These are phyloP conservation scores for Athene noctua DNA, from an alignment of 2,113 vertebrate species.

Conservation along the genomic window DNA sequence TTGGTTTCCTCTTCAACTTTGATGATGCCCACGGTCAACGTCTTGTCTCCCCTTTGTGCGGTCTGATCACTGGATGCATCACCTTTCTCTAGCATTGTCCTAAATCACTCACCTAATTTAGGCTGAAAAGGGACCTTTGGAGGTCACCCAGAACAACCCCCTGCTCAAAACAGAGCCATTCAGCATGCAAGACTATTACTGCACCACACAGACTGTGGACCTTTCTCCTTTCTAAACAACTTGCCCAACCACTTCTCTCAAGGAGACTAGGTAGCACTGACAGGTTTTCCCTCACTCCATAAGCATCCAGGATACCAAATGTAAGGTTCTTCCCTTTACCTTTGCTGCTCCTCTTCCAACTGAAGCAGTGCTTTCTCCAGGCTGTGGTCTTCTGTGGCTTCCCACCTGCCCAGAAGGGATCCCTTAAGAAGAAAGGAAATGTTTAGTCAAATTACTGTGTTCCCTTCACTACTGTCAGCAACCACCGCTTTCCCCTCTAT, in stretches of 20 bases:
- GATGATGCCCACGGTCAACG: accelerated
- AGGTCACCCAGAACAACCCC: background rate
- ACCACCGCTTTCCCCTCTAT: background rate
- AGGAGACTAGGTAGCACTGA: background rate
- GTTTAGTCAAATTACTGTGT: background rate
- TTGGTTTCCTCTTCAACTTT: background rate
- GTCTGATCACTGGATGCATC: background rate
- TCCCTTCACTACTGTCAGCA: background rate
- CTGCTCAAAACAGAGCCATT: background rate
- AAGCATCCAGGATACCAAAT: background rate
- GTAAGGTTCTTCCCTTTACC: conserved; percentile 66
- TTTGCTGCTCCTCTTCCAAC: conserved; percentile 88
- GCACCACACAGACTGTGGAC: background rate
- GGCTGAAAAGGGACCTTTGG: background rate
- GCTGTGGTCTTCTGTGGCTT: conserved; percentile 74
- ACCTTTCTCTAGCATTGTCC: background rate
- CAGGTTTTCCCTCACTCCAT: background rate
- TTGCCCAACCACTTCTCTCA: background rate
- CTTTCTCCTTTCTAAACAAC: background rate
- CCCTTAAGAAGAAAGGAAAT: conserved; percentile 49
- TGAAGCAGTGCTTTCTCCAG: conserved; percentile 83
- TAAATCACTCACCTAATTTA: background rate
- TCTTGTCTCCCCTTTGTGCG: background rate
- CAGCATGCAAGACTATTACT: background rate
- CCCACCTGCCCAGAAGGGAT: conserved; percentile 55